A percentile compares a stretch with the other conserved stretches of the same genome.
Conservation (phyloP, 2,113 vertebrate genomes). For the Helogale parvula region DNA sequence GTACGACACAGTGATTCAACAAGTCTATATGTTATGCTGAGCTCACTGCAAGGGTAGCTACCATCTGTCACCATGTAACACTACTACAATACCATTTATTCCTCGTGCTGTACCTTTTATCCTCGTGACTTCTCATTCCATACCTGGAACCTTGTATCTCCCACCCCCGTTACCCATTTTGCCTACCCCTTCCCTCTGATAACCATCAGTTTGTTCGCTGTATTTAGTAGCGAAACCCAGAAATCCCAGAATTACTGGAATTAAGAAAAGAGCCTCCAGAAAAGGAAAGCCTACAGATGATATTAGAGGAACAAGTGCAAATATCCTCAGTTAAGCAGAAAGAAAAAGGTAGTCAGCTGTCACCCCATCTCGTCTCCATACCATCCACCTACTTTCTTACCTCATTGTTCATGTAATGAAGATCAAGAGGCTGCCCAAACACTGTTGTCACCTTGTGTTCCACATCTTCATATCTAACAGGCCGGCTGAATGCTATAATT, state of each 20-base stretch:
- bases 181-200: background rate
- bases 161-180: background rate
- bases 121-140: background rate
- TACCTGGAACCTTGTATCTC: background rate
- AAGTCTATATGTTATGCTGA: background rate
- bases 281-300: constrained; percentile 45
- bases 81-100: background rate
- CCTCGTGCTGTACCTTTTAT: background rate
- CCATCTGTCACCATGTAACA: background rate
- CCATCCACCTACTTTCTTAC: constrained; percentile 79
- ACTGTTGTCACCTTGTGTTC: constrained; percentile 94
- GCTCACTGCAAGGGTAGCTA: background rate
- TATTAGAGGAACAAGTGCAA: background rate
- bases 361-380: background rate
- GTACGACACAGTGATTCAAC: background rate
- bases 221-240: background rate
- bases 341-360: background rate
- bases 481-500: constrained; percentile 94
- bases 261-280: constrained; percentile 42
- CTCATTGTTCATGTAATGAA: constrained; percentile 98
- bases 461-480: constrained; percentile 95
- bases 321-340: background rate
- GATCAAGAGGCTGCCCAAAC: constrained; percentile 94
- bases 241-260: constrained; percentile 38
- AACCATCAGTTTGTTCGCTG: background rate